A percentile compares a stretch with the other conserved stretches of the same genome.
Conservation (phyloP, 1,140 invertebrate genomes). For the Globodera ellingtonae region DNA sequence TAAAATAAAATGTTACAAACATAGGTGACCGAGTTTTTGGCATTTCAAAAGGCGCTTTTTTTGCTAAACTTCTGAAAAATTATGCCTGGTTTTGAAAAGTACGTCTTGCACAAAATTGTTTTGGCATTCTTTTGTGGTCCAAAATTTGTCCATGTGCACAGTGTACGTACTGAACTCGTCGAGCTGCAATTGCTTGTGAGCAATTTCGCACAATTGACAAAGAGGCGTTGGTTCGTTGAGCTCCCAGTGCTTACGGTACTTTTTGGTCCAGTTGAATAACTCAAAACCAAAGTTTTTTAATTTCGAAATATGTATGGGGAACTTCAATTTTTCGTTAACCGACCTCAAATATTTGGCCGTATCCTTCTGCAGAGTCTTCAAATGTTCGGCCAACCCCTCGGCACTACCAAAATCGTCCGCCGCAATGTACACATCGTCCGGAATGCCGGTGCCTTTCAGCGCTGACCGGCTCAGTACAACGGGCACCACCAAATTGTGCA, state of each 20-base stretch:
- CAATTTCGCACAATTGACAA: slow-evolving; percentile 1
- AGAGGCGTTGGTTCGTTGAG: background rate
- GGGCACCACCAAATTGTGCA: background rate
- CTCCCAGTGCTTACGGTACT: background rate
- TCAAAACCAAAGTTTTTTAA: background rate
- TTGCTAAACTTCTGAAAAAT: too few relatives aligned
- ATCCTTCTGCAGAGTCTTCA: background rate
- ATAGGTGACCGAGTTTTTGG: too few relatives aligned
- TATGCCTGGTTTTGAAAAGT: too few relatives aligned
- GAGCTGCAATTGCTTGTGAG: background rate
- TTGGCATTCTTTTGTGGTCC: too few relatives aligned
- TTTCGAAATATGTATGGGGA: background rate
- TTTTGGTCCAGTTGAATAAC: slow-evolving; percentile 13
- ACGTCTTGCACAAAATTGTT: too few relatives aligned
- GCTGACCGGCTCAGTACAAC: slow-evolving; percentile 15
- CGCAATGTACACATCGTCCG: slow-evolving; percentile 20
- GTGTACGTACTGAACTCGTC: too few relatives aligned
- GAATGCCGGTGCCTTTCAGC: slow-evolving; percentile 3
- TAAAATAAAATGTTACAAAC: too few relatives aligned
- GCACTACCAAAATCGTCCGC: slow-evolving; percentile 20
- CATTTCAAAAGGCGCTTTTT: too few relatives aligned
- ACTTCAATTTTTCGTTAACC: background rate
- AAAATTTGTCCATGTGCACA: too few relatives aligned
- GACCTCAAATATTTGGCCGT: slow-evolving; percentile 16
- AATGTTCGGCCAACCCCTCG: slow-evolving; percentile 1